Conservation (phyloP, 2,888 invertebrate species). For the Cyclophora albipunctata region DNA sequence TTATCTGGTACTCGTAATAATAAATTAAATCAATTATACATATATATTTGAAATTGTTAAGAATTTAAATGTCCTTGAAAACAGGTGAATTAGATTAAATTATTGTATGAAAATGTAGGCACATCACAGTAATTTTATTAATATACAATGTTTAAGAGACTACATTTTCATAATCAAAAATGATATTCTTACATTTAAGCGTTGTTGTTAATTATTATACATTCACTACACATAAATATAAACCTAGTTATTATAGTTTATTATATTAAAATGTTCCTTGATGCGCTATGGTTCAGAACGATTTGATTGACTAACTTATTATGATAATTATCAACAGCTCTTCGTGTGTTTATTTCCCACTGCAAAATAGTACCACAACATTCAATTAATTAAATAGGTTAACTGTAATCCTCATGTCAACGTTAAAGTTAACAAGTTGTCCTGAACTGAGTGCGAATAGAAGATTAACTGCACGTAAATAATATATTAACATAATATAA, state of each 20-base stretch:
- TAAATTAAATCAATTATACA: conserved; percentile 9
- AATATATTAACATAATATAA: conserved; percentile 47
- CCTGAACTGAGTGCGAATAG: conserved; percentile 37
- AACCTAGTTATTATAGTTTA: conserved; percentile 29
- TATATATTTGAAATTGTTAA: conserved; percentile 23
- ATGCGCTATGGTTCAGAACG: no score
- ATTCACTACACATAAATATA: conserved; percentile 29
- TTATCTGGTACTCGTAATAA: conserved; percentile 23
- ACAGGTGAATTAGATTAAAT: conserved; percentile 50
- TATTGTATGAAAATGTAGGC: conserved; percentile 35
- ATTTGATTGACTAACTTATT: no score
- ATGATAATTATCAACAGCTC: no score
- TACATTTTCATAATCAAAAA: conserved; percentile 39
- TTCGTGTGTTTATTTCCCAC: no score
- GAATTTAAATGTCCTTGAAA: conserved; percentile 35
- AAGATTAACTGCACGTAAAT: conserved; percentile 47
- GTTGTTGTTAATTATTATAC: conserved; percentile 59
- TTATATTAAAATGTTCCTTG: conserved; percentile 59
- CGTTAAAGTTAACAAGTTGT: no score
- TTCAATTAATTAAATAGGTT: no score
- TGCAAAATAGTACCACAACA: no score
- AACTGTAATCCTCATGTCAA: no score
- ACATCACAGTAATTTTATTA: conserved; percentile 31
- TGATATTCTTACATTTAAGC: conserved; percentile 47
- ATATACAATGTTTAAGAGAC: conserved; percentile 31